These are phyloP conservation scores for Xiphophorus hellerii DNA, from an alignment of 2,113 vertebrate genomes.

Conservation along the genomic window DNA sequence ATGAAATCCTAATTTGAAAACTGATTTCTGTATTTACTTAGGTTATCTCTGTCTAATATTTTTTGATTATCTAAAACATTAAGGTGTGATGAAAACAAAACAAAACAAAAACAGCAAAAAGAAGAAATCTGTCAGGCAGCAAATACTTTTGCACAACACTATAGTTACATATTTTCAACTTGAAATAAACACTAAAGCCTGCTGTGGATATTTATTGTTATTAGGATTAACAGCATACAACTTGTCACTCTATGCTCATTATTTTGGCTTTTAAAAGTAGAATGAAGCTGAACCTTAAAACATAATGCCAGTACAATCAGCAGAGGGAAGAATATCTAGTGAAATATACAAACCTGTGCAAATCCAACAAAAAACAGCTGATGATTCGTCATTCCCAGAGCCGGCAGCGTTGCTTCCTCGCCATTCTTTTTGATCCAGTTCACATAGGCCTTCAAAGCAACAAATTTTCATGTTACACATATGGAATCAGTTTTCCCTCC, in stretches of 20 bases:
- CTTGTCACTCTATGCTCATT: background rate
- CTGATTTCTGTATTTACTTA: background rate
- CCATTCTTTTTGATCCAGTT: constrained; percentile 93
- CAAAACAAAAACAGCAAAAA: no score
- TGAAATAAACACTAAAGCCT: background rate
- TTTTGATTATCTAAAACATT: no score
- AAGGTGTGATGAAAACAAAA: no score
- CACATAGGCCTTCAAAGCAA: constrained; percentile 88
- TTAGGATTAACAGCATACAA: no score
- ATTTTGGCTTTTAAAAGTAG: constrained; percentile 1
- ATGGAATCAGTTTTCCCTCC: constrained; percentile 1
- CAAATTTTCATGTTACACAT: constrained; percentile 51
- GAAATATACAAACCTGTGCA: constrained; percentile 88
- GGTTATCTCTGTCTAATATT: no score
- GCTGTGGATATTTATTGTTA: no score
- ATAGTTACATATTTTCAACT: no score
- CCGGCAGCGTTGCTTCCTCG: constrained; percentile 86
- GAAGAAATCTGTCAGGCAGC: no score
- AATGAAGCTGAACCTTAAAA: background rate
- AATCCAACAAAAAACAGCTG: constrained; percentile 98
- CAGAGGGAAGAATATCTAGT: background rate
- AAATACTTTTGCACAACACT: background rate
- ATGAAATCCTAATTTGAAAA: background rate
- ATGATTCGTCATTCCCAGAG: constrained; percentile 90
- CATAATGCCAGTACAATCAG: background rate